A percentile compares a stretch with the other conserved stretches of the same genome.
Evolutionary conservation across 2,888 invertebrate species (phyloP).

Genomic region (Cephus nigrinus): DNA sequence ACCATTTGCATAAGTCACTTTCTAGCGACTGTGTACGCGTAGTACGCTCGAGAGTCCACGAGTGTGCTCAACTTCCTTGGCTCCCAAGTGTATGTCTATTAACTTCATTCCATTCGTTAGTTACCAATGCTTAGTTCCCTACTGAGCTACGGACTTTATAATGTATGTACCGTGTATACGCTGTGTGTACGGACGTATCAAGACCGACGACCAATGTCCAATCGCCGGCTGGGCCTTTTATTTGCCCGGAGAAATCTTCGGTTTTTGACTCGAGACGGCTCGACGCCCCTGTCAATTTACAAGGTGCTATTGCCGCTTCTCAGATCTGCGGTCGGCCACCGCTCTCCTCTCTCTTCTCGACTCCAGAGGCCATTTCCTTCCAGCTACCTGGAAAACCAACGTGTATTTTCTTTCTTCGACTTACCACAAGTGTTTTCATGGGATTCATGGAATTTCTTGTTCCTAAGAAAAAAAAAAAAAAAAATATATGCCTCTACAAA

Average conservation of each 20-base stretch:
- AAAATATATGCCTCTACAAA: not conserved
- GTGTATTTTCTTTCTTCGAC: not conserved
- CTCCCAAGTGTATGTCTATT: not conserved
- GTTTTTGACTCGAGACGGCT: constrained; percentile 46
- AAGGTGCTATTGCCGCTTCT: not conserved
- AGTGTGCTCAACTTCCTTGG: not conserved
- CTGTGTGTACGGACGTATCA: not conserved
- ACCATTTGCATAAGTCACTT: constrained; percentile 5
- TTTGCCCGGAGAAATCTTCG: constrained; percentile 35
- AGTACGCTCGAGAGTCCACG: not conserved
- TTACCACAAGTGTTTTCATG: not conserved
- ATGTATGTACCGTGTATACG: not conserved
- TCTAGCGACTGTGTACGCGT: not conserved
- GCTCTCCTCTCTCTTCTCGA: not conserved
- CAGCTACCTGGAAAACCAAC: not conserved
- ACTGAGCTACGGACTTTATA: not conserved
- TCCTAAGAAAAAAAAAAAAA: not conserved
- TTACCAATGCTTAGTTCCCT: not conserved
- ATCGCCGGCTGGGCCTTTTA: constrained; percentile 18
- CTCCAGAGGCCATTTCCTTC: not conserved
- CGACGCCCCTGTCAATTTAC: constrained; percentile 37
- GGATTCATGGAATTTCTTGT: not conserved
- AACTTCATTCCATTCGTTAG: not conserved
- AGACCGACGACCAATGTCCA: not conserved
- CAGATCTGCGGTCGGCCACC: not conserved